These are phyloP conservation scores for Euproctis similis DNA, from an alignment of 2,888 invertebrate genomes.

Conservation along the genomic window DNA sequence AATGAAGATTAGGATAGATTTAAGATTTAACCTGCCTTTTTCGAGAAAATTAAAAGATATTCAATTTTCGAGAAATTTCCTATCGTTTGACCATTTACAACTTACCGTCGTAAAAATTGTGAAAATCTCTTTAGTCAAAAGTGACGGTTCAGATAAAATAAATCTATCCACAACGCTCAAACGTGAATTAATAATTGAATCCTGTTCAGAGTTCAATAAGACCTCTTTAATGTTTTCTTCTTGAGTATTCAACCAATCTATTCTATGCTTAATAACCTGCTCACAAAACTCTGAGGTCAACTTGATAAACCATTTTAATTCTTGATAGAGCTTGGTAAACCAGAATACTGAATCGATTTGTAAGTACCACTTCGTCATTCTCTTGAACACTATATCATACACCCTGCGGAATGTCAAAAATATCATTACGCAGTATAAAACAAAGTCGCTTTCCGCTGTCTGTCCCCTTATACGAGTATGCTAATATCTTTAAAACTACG, in stretches of 20 bases:
- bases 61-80: too few relatives aligned
- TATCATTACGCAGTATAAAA: too few relatives aligned
- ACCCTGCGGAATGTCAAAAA: constrained; percentile 37
- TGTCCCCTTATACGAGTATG: too few relatives aligned
- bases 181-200: constrained; percentile 32
- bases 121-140: constrained; percentile 44
- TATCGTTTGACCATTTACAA: too few relatives aligned
- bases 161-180: constrained; percentile 58
- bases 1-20: too few relatives aligned
- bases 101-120: constrained; percentile 61
- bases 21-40: too few relatives aligned
- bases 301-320: constrained; percentile 23
- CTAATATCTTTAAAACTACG: too few relatives aligned
- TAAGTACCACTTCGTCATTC: constrained; percentile 61
- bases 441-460: too few relatives aligned
- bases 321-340: constrained; percentile 25
- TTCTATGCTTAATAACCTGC: constrained; percentile 30
- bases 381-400: constrained; percentile 43
- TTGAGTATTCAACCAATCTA: constrained; percentile 26
- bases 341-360: constrained; percentile 52
- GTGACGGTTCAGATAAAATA: constrained; percentile 36
- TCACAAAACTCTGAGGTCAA: constrained; percentile 25
- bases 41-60: too few relatives aligned
- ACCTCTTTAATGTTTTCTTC: constrained; percentile 17
- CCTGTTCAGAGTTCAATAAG: constrained; percentile 34